A percentile compares a stretch with the other conserved stretches of the same genome.
Conservation (phyloP, 2,113 vertebrate species). For the Enhydra lutris region DNA sequence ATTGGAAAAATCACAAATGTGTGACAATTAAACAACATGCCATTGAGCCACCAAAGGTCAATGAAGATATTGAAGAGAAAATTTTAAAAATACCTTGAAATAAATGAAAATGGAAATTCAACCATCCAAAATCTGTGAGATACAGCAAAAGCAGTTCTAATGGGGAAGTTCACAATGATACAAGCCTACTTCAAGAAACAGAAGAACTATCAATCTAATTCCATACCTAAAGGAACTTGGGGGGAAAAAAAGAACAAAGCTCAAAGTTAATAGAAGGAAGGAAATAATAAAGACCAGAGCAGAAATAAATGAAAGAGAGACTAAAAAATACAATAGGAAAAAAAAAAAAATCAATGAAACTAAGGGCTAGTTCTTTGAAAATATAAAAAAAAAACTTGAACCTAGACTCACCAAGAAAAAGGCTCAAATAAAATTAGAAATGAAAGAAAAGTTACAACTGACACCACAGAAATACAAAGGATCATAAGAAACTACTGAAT, state of each 20-base stretch:
- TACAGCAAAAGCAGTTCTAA: background rate
- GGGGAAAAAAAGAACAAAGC: background rate
- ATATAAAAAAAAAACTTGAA: background rate
- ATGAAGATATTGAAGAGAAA: background rate
- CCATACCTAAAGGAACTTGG: background rate
- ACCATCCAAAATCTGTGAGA: background rate
- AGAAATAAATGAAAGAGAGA: background rate
- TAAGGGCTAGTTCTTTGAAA: background rate
- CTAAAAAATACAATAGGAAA: background rate
- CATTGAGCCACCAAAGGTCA: background rate
- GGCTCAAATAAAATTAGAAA: background rate
- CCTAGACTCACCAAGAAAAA: background rate
- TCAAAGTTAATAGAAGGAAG: background rate
- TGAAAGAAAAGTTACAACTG: background rate
- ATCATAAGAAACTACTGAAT: background rate
- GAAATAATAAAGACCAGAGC: background rate
- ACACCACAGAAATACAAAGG: background rate
- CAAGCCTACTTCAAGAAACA: background rate
- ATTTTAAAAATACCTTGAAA: background rate
- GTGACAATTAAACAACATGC: background rate
- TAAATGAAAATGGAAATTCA: background rate
- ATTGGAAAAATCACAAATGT: background rate
- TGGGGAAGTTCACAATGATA: background rate
- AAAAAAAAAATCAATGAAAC: background rate
- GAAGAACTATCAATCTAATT: background rate